Conservation (phyloP, 2,888 invertebrate species). For the Drosophila testacea region DNA sequence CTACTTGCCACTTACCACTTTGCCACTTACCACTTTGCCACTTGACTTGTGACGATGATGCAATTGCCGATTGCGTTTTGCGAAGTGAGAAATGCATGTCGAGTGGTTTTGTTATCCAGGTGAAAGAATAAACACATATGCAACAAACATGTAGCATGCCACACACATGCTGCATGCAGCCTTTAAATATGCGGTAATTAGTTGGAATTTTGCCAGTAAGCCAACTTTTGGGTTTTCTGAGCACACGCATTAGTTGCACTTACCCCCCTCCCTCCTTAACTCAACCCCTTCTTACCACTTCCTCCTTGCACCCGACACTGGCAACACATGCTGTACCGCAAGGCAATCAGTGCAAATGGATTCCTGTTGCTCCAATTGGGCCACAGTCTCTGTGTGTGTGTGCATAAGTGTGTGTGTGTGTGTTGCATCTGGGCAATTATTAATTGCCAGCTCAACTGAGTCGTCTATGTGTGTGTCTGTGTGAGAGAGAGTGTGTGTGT, state of each 20-base stretch:
- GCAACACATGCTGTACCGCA: slow-evolving; percentile 12
- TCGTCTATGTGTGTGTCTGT: not conserved
- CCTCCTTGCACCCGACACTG: not conserved
- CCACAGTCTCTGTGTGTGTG: not conserved
- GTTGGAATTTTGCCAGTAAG: slow-evolving; percentile 50
- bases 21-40: slow-evolving; percentile 29
- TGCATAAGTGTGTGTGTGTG: slow-evolving; percentile 13
- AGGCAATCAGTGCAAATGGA: slow-evolving; percentile 72
- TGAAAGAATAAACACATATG: slow-evolving; percentile 40
- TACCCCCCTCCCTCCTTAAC: not conserved
- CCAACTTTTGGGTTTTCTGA: slow-evolving; percentile 30
- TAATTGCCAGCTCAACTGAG: slow-evolving; percentile 46
- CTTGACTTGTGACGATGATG: slow-evolving; percentile 22
- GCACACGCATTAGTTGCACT: not conserved
- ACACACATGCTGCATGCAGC: slow-evolving; percentile 4
- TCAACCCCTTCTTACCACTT: not conserved
- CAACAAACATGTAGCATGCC: slow-evolving; percentile 11
- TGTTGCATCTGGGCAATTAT: slow-evolving; percentile 45
- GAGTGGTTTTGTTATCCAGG: slow-evolving; percentile 49
- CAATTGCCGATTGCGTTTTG: slow-evolving; percentile 27
- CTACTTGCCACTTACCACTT: slow-evolving; percentile 16
- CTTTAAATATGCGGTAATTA: slow-evolving; percentile 67
- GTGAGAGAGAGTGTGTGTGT: not conserved
- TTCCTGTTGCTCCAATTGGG: slow-evolving; percentile 46
- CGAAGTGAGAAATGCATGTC: slow-evolving; percentile 18